Evolutionary conservation across 30 jellyfish, hydroid and myxozoan genomes (phyloP), one percentile per base, ranked within the genome.

Genomic region (Aurelia aurita): DNA sequence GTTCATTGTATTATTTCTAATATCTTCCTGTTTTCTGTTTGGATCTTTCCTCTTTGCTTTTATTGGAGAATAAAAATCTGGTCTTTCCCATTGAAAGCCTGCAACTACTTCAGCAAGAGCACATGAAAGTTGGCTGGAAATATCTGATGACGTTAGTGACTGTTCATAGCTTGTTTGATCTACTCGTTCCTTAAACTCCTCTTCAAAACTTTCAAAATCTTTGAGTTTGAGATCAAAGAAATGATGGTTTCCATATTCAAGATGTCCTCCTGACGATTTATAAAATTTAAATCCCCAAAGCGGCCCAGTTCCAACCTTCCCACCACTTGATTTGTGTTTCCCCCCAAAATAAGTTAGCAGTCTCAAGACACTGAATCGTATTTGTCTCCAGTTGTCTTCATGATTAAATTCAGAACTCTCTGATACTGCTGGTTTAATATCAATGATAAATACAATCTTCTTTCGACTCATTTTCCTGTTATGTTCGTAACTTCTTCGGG

Each of bases 1-100:
- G 28, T 85, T 69, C 13, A 51, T 34, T 16, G 34, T 29, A 69
- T 39, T 15, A 63, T 16, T 46, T 21, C 63, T 35, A 14, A 9
- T 25, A 11, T 32, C 9, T 32, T 19, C 34, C 12, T 58, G 64
- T 22, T 47, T 72, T 59, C 32, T 20, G 21, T 77, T 35, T 5
- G 20, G 5, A 12, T 73, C 23, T 5, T 16, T 63, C 58, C 80
- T 65, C n/a, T 34, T 66, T 43, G 90, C 45, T 29, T 83, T 83
- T 22, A 63, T 75, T 0, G 98, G 98, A 32, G 98, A 92, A 29
- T 86, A 44, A 69, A 92, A 82, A 58, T 92, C 97, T 3, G 98
- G 98, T 55, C 96, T 61, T 45, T 92, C 98, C 98, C 98, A 92
- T 28, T 92, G 98, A 87, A 86, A 92, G 29, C 87, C 97, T 22